Evolutionary conservation across 2,113 vertebrate species (phyloP).

Genomic region (Alosa alosa): DNA sequence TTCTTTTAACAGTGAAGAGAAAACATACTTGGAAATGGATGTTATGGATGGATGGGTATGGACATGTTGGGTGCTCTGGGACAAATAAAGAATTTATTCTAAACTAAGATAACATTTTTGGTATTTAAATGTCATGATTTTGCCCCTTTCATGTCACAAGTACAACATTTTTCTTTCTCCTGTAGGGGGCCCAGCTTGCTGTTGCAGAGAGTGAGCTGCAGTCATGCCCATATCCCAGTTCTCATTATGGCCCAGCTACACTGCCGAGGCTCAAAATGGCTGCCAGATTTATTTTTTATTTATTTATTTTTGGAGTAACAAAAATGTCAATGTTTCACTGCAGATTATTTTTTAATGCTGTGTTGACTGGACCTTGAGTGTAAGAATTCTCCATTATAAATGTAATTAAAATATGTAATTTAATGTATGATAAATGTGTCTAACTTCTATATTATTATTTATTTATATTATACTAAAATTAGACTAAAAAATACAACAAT

Average conservation of each 20-base stretch:
- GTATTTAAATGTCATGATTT: not conserved
- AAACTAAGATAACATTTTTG: not conserved
- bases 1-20: not conserved
- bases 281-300: not conserved
- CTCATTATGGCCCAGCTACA: not conserved
- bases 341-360: not conserved
- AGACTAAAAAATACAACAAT: not conserved
- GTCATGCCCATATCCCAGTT: not conserved
- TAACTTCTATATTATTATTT: not conserved
- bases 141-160: not conserved
- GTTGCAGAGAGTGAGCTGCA: not conserved
- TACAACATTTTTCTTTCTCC: not conserved
- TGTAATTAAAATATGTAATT: not conserved
- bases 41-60: not conserved
- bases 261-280: slow-evolving; percentile 4
- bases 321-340: not conserved
- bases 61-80: not conserved
- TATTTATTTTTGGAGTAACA: not conserved
- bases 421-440: not conserved
- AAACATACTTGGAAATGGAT: not conserved
- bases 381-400: no score
- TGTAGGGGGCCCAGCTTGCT: not conserved
- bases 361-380: no score
- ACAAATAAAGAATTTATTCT: not conserved
- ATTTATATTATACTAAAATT: not conserved